Evolutionary conservation across 1,140 invertebrate genomes (phyloP).

Genomic region (Drosophila kurseongensis): DNA sequence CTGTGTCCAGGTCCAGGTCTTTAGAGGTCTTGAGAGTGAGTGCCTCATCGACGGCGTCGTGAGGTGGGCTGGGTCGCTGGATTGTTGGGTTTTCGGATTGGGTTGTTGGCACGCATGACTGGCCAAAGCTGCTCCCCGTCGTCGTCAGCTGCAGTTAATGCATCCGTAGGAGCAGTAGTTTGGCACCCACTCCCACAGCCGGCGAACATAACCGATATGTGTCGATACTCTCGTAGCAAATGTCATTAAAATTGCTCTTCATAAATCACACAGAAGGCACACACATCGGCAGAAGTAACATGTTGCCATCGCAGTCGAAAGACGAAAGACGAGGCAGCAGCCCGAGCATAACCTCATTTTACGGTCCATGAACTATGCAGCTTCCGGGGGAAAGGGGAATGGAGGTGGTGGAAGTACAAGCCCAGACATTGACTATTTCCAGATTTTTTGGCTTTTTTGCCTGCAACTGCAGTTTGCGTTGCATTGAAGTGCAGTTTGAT

Average conservation of each 20-base stretch:
- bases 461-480: conserved; percentile 8
- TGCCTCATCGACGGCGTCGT: conserved; percentile 24
- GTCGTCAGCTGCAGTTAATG: conserved; percentile 46
- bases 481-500: conserved; percentile 62
- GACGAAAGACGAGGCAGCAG: conserved; percentile 48
- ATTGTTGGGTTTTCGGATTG: conserved; percentile 22
- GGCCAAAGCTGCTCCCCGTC: conserved; percentile 46
- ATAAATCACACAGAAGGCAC: conserved; percentile 74
- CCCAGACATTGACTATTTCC: conserved; percentile 30
- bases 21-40: conserved; percentile 24
- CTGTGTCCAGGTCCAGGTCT: conserved; percentile 3
- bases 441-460: conserved; percentile 31
- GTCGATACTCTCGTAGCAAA: conserved; percentile 76
- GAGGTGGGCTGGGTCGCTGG: conserved; percentile 10
- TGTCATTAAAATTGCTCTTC: conserved; percentile 84
- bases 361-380: conserved; percentile 73
- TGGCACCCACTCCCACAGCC: conserved; percentile 36
- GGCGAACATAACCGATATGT: conserved; percentile 58
- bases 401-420: background rate
- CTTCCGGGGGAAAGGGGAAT: conserved; percentile 17
- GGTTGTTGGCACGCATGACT: conserved; percentile 62
- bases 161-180: conserved; percentile 25
- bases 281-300: conserved; percentile 47
- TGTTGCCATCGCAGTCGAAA: conserved; percentile 23
- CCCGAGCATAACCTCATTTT: conserved; percentile 80